A percentile compares a stretch with the other conserved stretches of the same genome.
phyloP scores from a whole-genome alignment of 2,888 invertebrate species.

The Pristionchus entomophagus region DNA sequence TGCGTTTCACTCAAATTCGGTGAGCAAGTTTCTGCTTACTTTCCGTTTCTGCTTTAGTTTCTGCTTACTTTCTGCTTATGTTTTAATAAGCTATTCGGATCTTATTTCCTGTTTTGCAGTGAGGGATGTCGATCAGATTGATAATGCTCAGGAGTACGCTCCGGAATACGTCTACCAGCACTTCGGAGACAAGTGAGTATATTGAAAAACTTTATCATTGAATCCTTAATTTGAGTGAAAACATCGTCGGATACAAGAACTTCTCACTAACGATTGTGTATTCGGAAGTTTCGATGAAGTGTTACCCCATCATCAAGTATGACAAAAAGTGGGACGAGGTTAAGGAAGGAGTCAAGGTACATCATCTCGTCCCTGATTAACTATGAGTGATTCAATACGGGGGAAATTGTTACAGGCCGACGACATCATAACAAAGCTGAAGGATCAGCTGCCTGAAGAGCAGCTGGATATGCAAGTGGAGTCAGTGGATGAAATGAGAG shows the following conservation, averaged over 20 bases:
- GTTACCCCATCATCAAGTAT: slow-evolving; percentile 87
- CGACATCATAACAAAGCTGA: slow-evolving; percentile 62
- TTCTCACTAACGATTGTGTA: slow-evolving; percentile 87
- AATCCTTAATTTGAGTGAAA: slow-evolving; percentile 82
- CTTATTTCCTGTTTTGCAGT: too few species aligned
- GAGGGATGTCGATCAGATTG: slow-evolving; percentile 56
- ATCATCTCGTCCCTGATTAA: not conserved
- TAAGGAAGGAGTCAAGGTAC: slow-evolving; percentile 54
- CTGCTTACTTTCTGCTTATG: not conserved
- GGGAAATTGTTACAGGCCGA: slow-evolving; percentile 61
- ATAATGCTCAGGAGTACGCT: slow-evolving; percentile 71
- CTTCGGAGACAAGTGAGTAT: slow-evolving; percentile 87
- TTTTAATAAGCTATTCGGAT: too few species aligned
- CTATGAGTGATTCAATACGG: not conserved
- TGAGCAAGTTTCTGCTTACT: slow-evolving; percentile 47
- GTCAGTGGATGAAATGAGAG: slow-evolving; percentile 50
- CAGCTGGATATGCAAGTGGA: slow-evolving; percentile 57
- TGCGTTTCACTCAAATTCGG: slow-evolving; percentile 65
- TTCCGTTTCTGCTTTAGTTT: not conserved
- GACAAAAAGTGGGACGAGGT: slow-evolving; percentile 82
- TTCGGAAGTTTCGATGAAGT: slow-evolving; percentile 85
- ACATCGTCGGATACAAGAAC: slow-evolving; percentile 93
- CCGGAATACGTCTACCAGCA: slow-evolving; percentile 94
- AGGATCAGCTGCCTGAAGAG: slow-evolving; percentile 59
- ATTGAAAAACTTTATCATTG: not conserved